A percentile compares a stretch with the other conserved stretches of the same genome.
These are phyloP conservation scores for Erythrocebus patas DNA, from an alignment of 2,113 vertebrate species.

Conservation along the genomic window DNA sequence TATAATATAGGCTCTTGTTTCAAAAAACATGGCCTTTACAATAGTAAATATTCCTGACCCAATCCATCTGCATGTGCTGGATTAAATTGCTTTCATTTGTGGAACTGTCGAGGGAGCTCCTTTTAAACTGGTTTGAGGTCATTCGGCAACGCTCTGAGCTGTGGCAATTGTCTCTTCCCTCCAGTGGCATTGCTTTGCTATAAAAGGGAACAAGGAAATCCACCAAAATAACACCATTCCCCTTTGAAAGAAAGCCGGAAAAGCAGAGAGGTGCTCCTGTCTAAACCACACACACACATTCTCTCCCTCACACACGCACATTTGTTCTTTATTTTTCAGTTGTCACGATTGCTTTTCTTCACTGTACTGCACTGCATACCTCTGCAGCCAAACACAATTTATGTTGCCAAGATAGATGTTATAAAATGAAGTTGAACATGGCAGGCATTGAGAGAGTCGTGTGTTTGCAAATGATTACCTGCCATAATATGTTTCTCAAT, in stretches of 20 bases:
- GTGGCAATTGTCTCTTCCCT: constrained; percentile 72
- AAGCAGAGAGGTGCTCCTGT: constrained; percentile 41
- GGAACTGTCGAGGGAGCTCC: constrained; percentile 60
- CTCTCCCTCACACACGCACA: not conserved
- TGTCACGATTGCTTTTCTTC: constrained; percentile 76
- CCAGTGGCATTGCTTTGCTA: constrained; percentile 59
- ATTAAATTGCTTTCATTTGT: constrained; percentile 73
- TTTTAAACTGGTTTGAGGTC: constrained; percentile 72
- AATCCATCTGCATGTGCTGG: constrained; percentile 67
- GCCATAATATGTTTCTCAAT: constrained; percentile 73
- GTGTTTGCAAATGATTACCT: constrained; percentile 82
- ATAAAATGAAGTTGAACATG: constrained; percentile 75
- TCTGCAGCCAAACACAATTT: constrained; percentile 77
- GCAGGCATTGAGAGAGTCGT: constrained; percentile 80
- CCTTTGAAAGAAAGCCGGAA: constrained; percentile 63
- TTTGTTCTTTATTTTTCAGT: constrained; percentile 72
- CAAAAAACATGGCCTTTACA: constrained; percentile 19
- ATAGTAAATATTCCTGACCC: constrained; percentile 71
- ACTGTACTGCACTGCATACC: constrained; percentile 45
- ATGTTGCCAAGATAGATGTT: constrained; percentile 79
- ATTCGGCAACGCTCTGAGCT: constrained; percentile 75
- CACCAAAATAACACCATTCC: constrained; percentile 29
- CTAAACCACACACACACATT: not conserved
- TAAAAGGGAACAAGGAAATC: constrained; percentile 66
- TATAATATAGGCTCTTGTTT: constrained; percentile 35